phyloP scores from a whole-genome alignment of 2,888 invertebrate genomes.

The Melieria crassipennis region DNA sequence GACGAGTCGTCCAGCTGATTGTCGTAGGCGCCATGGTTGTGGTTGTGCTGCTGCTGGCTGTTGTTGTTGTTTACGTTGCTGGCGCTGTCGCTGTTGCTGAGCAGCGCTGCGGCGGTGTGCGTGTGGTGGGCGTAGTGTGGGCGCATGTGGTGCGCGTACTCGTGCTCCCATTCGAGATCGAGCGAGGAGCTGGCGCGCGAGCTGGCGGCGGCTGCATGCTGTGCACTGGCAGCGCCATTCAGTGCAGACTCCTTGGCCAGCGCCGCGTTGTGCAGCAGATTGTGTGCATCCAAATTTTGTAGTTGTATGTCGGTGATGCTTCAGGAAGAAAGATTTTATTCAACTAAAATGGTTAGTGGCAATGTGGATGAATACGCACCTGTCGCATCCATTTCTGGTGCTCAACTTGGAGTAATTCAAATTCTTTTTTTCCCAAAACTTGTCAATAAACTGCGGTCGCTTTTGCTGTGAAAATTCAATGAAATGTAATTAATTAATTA shows the following conservation, averaged over 20 bases:
- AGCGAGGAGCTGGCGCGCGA: conserved; percentile 74
- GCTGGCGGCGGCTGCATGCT: conserved; percentile 61
- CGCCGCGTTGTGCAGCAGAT: conserved; percentile 61
- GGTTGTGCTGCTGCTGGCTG: conserved; percentile 20
- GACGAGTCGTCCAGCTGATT: conserved; percentile 30
- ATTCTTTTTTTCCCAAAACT: conserved; percentile 59
- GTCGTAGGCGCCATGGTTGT: neutral
- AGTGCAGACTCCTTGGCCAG: conserved; percentile 58
- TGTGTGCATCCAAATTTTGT: conserved; percentile 71
- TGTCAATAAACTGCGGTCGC: conserved; percentile 60
- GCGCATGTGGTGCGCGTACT: conserved; percentile 59
- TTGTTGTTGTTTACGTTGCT: conserved; percentile 25
- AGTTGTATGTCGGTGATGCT: conserved; percentile 69
- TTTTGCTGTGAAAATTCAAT: conserved; percentile 46
- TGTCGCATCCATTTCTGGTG: conserved; percentile 44
- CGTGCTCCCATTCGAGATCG: conserved; percentile 79
- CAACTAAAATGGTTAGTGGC: neutral
- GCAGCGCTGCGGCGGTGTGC: conserved; percentile 39
- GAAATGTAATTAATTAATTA: neutral
- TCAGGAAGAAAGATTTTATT: conserved; percentile 46
- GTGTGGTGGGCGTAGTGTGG: conserved; percentile 39
- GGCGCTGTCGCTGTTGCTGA: conserved; percentile 45
- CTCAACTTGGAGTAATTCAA: conserved; percentile 60
- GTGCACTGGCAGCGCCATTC: conserved; percentile 45
- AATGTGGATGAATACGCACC: conserved; percentile 24